phyloP scores from a whole-genome alignment of 1,140 invertebrate genomes.

The Atopsyche davidsoni region DNA sequence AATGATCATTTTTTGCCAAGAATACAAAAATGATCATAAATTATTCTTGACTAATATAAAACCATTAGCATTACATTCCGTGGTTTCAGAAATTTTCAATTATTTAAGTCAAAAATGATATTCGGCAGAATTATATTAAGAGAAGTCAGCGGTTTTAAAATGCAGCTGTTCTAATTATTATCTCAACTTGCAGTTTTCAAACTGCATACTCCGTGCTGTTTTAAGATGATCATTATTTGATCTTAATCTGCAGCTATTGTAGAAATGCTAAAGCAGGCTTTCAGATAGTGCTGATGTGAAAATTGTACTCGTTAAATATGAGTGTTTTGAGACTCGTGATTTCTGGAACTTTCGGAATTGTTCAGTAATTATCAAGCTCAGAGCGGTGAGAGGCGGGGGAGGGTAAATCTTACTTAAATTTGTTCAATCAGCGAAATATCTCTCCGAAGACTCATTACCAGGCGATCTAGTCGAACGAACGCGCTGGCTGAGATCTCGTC shows the following conservation, averaged over 20 bases:
- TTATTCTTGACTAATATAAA: background rate
- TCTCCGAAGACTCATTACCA: conserved; percentile 4
- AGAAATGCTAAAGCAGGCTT: too few relatives aligned
- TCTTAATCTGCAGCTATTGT: too few relatives aligned
- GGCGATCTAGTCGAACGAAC: conserved; percentile 4
- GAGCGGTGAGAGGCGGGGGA: background rate
- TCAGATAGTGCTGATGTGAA: conserved; percentile 7
- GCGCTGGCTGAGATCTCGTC: background rate
- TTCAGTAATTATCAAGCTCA: conserved; percentile 5
- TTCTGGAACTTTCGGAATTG: conserved; percentile 7
- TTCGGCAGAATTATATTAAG: too few relatives aligned
- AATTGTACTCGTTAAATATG: conserved; percentile 8
- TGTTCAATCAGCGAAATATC: conserved; percentile 15
- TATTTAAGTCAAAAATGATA: too few relatives aligned
- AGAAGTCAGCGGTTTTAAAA: too few relatives aligned
- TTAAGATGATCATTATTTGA: too few relatives aligned
- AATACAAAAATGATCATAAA: background rate
- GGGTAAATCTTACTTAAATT: background rate
- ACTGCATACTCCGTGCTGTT: too few relatives aligned
- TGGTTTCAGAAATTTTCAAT: background rate
- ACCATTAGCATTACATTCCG: background rate
- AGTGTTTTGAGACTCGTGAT: conserved; percentile 8
- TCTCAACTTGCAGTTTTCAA: too few relatives aligned
- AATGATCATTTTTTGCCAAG: background rate
- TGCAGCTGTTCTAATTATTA: too few relatives aligned